A percentile compares a stretch with the other conserved stretches of the same genome.
These are phyloP conservation scores for Yponomeuta sedellus DNA, from an alignment of 2,888 invertebrate genomes.

Conservation along the genomic window DNA sequence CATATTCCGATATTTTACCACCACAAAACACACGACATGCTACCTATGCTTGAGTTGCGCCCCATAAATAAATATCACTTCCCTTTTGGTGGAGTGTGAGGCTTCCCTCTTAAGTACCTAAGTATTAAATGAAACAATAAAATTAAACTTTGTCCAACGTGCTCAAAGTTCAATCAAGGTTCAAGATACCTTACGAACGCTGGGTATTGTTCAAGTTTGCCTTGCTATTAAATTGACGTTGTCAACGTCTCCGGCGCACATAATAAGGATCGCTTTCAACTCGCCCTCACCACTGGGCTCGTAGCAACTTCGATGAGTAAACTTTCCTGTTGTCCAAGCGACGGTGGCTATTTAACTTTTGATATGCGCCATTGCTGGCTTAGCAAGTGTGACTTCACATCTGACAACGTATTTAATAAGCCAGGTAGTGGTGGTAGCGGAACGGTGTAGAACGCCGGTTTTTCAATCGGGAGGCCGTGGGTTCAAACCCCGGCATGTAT, in stretches of 20 bases:
- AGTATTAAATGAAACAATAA: neutral
- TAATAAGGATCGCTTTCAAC: conserved; percentile 40
- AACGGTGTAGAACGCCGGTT: no score
- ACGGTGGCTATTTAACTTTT: conserved; percentile 16
- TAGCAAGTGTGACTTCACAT: neutral
- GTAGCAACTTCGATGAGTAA: conserved; percentile 60
- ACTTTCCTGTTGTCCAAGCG: conserved; percentile 48
- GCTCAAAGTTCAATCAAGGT: conserved; percentile 3
- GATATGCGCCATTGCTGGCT: neutral
- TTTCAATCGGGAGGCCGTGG: no score
- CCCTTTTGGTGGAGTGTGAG: no score
- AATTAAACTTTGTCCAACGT: neutral
- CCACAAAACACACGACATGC: no score
- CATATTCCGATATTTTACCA: no score
- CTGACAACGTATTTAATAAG: neutral
- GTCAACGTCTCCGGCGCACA: conserved; percentile 17
- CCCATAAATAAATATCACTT: no score
- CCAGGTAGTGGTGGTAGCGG: no score
- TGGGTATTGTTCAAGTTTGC: conserved; percentile 17
- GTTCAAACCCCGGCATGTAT: no score
- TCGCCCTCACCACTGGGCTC: neutral
- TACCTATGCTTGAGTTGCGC: no score
- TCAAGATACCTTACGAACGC: conserved; percentile 2
- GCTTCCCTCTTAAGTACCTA: neutral
- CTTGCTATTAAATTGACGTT: conserved; percentile 16